Percentiles rank a stretch among this genome's conserved stretches.
Evolutionary conservation across 92 coral and sea anemone genomes (phyloP).

Genomic region (Bergia sp.): DNA sequence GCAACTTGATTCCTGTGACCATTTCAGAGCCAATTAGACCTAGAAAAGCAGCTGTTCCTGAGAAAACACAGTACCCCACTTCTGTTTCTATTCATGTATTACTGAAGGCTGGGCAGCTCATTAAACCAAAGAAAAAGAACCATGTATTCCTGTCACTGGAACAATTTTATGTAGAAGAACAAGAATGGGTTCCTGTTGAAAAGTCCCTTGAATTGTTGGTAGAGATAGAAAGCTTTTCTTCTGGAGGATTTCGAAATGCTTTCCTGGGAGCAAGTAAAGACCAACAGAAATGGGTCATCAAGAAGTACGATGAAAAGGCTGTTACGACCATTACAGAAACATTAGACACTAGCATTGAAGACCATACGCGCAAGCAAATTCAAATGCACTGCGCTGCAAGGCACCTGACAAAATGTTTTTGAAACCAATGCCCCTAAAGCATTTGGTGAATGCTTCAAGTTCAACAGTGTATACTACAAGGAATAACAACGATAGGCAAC

Average conservation of each 20-base stretch:
- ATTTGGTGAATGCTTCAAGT: slow-evolving; percentile 56
- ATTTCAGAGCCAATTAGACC: not conserved
- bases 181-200: slow-evolving; percentile 49
- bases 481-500: slow-evolving; percentile 35
- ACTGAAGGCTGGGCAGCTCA: slow-evolving; percentile 60
- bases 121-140: slow-evolving; percentile 46
- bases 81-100: slow-evolving; percentile 55
- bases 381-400: slow-evolving; percentile 61
- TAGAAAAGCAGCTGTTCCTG: not conserved
- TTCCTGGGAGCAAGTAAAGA: slow-evolving; percentile 44
- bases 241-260: slow-evolving; percentile 55
- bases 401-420: slow-evolving; percentile 52
- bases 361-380: slow-evolving; percentile 55
- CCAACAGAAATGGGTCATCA: slow-evolving; percentile 55
- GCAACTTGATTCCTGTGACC: not conserved
- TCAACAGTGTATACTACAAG: slow-evolving; percentile 47
- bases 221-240: slow-evolving; percentile 54
- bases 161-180: slow-evolving; percentile 33
- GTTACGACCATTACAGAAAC: slow-evolving; percentile 18
- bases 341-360: slow-evolving; percentile 29
- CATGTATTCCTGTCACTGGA: slow-evolving; percentile 44
- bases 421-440: slow-evolving; percentile 39
- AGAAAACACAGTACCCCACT: slow-evolving; percentile 49
- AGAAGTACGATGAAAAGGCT: slow-evolving; percentile 48
- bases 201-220: slow-evolving; percentile 37